A percentile compares a stretch with the other conserved stretches of the same genome.
Evolutionary conservation across 92 coral and sea anemone genomes (phyloP).

Genomic region (Epizoanthus illoricatus): DNA sequence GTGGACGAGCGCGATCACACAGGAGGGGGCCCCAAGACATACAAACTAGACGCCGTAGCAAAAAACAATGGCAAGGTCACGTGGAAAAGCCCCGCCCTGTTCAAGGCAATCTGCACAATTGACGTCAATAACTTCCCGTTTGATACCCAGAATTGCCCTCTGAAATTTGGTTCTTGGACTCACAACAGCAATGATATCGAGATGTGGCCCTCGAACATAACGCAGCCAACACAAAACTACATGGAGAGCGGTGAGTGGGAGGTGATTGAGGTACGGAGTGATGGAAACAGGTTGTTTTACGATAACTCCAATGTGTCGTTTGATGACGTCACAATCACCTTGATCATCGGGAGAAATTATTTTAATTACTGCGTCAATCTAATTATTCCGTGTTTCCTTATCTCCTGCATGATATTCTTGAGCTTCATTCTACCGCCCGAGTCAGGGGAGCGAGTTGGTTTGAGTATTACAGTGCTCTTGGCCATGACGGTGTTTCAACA

Average conservation of each 20-base stretch:
- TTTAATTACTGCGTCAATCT: constrained; percentile 61
- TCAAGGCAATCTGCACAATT: constrained; percentile 52
- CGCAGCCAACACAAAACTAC: constrained; percentile 45
- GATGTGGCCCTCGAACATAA: constrained; percentile 23
- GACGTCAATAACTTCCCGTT: constrained; percentile 67
- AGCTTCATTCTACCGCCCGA: constrained; percentile 82
- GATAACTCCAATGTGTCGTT: not conserved
- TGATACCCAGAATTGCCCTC: constrained; percentile 54
- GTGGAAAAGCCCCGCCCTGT: constrained; percentile 64
- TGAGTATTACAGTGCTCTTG: constrained; percentile 74
- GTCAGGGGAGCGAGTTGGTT: constrained; percentile 75
- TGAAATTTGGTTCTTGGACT: constrained; percentile 72
- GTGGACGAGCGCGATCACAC: constrained; percentile 56
- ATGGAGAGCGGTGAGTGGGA: constrained; percentile 80
- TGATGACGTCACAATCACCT: constrained; percentile 61
- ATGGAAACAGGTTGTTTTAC: constrained; percentile 36
- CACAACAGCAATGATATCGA: constrained; percentile 34
- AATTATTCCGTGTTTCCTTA: constrained; percentile 74
- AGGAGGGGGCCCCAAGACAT: constrained; percentile 62
- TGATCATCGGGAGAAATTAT: constrained; percentile 56
- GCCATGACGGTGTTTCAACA: constrained; percentile 92
- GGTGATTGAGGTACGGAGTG: constrained; percentile 8
- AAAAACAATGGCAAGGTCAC: constrained; percentile 32
- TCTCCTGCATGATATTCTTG: constrained; percentile 77
- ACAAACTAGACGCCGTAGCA: constrained; percentile 45